Evolutionary conservation across 2,113 vertebrate genomes (phyloP), one percentile per base, ranked within the genome.

Genomic region (Noctilio leporinus): DNA sequence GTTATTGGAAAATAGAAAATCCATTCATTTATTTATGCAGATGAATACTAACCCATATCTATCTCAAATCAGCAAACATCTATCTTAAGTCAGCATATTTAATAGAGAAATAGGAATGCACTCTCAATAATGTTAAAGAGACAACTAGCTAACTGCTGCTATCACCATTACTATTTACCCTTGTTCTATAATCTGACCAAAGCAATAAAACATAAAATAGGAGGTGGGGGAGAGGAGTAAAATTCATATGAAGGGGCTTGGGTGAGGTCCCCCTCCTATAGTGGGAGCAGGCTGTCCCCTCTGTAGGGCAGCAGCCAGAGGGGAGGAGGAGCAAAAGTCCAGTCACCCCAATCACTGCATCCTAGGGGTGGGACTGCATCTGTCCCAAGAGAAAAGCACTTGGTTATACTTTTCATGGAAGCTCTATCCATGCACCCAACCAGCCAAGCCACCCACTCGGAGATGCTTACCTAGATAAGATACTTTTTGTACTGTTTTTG

Each of bases 1-100:
- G 83, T 10, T 81, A 64, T 16, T 80, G 26, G 24, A 92, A 95
- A 92, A 87, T 51, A 73, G 19, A 28, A 91, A 96, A 51, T 51
- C 1, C 38, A 57, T 7, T 40, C 3, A 75, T 81, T 84, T 86
- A 65, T 78, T 77, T 92, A 70, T 77, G 26, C 9, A 82, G 22
- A 57, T 73, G 15, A 69, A 85, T 78, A 65, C 38, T 62, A 49
- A 67, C 17, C 49, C 10, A 3, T 43, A 73, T 33, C 76, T 49
- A 83, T 33, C 53, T 78, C 69, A 89, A 82, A 94, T 40, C 55
- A 78, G 7, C 5, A 43, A 86, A 43, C 51, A 75, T 35, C 30
- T 53, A 16, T 47, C 59, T 43, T 43, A 70, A 67, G 5, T 67
- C 12, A 67, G 6, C 30, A 77, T 49, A 53, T n/a, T 64, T 86